A percentile compares a stretch with the other conserved stretches of the same genome.
Evolutionary conservation across 2,113 vertebrate genomes (phyloP).

Genomic region (Arizona elegans): DNA sequence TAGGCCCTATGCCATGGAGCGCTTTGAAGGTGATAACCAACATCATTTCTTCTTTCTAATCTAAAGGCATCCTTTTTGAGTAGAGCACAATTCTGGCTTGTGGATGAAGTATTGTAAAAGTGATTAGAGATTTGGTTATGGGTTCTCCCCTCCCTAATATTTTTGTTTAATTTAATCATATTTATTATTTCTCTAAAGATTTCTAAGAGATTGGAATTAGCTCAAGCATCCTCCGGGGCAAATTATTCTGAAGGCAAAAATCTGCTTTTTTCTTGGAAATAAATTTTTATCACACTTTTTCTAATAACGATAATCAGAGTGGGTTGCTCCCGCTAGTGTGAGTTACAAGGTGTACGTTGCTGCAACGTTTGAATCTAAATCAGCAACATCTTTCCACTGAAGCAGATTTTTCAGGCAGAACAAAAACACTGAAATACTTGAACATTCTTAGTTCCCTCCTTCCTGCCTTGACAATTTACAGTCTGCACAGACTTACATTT

Average conservation of each 20-base stretch:
- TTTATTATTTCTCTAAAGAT: not conserved
- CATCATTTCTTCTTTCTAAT: slow-evolving; percentile 23
- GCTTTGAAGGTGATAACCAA: no score
- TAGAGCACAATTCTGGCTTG: not conserved
- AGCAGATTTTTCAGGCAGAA: not conserved
- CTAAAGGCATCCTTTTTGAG: not conserved
- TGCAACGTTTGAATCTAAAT: not conserved
- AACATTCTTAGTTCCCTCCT: not conserved
- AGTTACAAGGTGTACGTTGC: not conserved
- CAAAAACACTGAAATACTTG: not conserved
- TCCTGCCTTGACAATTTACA: not conserved
- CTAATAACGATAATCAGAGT: not conserved
- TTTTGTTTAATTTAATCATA: not conserved
- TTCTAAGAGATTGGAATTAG: not conserved
- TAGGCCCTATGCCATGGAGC: no score
- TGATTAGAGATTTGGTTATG: not conserved
- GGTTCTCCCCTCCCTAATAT: not conserved
- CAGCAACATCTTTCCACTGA: not conserved
- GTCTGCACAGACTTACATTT: not conserved
- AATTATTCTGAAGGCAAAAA: not conserved
- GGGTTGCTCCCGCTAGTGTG: not conserved
- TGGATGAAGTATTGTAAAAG: not conserved
- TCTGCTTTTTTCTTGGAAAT: not conserved
- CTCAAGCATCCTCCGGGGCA: not conserved
- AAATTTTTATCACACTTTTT: not conserved